Evolutionary conservation across 2,797 vertebrate genomes (phyloP), one percentile per base, ranked within the genome.

Genomic region (Chaunax sp.): DNA sequence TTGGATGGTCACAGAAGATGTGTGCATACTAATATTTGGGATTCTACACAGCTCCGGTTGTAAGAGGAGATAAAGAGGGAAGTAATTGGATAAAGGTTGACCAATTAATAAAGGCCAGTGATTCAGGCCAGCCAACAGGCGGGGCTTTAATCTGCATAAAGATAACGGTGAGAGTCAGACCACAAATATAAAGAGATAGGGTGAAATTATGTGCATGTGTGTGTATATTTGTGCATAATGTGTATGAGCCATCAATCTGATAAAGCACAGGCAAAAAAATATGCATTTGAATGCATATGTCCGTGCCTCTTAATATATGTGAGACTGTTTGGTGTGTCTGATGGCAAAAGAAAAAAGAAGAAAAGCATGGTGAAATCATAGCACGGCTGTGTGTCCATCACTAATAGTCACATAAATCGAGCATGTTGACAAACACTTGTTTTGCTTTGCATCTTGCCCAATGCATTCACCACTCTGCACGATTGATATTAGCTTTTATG

Each of bases 401-500:
- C 58, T 58, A 75, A 82, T 72, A 37, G 54, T 45, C 22, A 33
- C 54, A 56, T 49, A 65, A 72, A 74, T 72, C 59, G 41, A 51
- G 69, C 62, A 67, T 66, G 72, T 78, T 81, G 81, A 90, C 86
- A 85, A 88, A 90, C 75, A 86, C 83, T 92, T 87, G 84, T 73
- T 86, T 87, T 90, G 82, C 87, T 60, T 72, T 11, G 52, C 64
- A 12, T 74, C 78, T 74, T 57, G 64, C 76, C 64, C n/a, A 50
- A 73, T 69, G 66, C n/a, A 67, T 59, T 84, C 51, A 64, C 77
- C 43, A 19, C 81, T 82, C 68, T 23, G 60, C 69, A 69, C 82
- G 47, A 91, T 80, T 88, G 91, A 88, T 91, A 91, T 92, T 88
- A 91, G 85, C 87, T 89, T 89, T 91, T 89, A 92, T 91, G 90